Percentiles rank a stretch among this genome's conserved stretches.
phyloP scores from a whole-genome alignment of 2,113 vertebrate genomes.

The Chloropsis cyanopogon region DNA sequence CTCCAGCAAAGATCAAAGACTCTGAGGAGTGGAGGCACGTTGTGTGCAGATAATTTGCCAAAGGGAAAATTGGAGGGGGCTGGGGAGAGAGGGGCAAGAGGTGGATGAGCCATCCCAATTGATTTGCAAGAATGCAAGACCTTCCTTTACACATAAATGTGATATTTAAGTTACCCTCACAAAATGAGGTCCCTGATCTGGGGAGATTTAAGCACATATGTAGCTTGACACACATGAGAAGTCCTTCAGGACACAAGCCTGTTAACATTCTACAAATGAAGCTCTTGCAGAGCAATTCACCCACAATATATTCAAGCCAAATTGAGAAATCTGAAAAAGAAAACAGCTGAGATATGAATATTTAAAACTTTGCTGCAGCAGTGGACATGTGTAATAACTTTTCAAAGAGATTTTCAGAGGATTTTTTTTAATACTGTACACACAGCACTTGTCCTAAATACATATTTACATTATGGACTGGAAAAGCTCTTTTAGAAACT shows the following conservation, averaged over 20 bases:
- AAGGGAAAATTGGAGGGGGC: not conserved
- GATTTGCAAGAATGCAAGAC: not conserved
- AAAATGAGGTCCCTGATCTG: not conserved
- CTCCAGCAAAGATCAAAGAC: not conserved
- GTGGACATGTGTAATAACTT: constrained; percentile 65
- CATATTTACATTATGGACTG: constrained; percentile 67
- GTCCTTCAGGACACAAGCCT: not conserved
- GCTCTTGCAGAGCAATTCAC: not conserved
- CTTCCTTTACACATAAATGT: not conserved
- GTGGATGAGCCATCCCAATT: not conserved
- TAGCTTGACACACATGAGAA: not conserved
- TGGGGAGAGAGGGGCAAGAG: not conserved
- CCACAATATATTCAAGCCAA: not conserved
- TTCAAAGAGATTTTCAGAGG: constrained; percentile 64
- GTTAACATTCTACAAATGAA: constrained; percentile 1
- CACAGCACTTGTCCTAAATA: constrained; percentile 68
- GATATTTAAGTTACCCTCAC: not conserved
- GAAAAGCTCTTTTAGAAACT: constrained; percentile 52
- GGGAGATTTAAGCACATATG: not conserved
- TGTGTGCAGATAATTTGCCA: not conserved
- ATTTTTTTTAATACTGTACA: constrained; percentile 50
- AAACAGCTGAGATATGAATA: constrained; percentile 67
- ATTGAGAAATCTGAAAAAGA: constrained; percentile 5
- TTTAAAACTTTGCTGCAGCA: constrained; percentile 59
- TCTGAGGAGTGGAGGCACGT: rapidly evolving